These are phyloP conservation scores for Salvelinus fontinalis DNA, from an alignment of 2,113 vertebrate species.

Conservation along the genomic window DNA sequence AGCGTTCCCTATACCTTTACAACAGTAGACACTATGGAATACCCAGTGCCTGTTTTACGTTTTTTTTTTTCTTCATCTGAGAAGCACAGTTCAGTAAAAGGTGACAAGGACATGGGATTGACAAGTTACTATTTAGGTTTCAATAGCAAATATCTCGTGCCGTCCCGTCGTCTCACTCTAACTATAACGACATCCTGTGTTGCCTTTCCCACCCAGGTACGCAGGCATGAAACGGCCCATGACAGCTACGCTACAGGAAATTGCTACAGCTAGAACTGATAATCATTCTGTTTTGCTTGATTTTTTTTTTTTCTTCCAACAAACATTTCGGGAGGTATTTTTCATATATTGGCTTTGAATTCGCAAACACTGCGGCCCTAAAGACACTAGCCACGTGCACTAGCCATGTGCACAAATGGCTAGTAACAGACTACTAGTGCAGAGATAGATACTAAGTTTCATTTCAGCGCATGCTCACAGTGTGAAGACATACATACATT, in stretches of 20 bases:
- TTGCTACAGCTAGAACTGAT: slow-evolving; percentile 48
- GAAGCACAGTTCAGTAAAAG: background rate
- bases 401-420: slow-evolving; percentile 50
- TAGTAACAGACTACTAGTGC: slow-evolving; percentile 47
- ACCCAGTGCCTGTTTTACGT: background rate
- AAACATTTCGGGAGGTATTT: slow-evolving; percentile 39
- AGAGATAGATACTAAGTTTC: slow-evolving; percentile 41
- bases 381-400: slow-evolving; percentile 12
- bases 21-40: background rate
- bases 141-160: slow-evolving; percentile 39
- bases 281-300: slow-evolving; percentile 2
- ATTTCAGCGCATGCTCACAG: slow-evolving; percentile 37
- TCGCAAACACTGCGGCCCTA: slow-evolving; percentile 39
- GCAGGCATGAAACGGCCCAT: slow-evolving; percentile 9
- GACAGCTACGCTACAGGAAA: slow-evolving; percentile 36
- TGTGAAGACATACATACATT: slow-evolving; percentile 46
- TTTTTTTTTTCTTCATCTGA: background rate
- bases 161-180: slow-evolving; percentile 16
- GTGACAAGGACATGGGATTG: slow-evolving; percentile 27
- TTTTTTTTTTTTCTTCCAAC: background rate
- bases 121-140: slow-evolving; percentile 50
- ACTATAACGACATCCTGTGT: background rate
- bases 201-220: background rate
- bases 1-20: background rate
- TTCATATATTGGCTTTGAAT: slow-evolving; percentile 46